phyloP scores from a whole-genome alignment of 2,888 invertebrate genomes.

The Pheosia tremula region DNA sequence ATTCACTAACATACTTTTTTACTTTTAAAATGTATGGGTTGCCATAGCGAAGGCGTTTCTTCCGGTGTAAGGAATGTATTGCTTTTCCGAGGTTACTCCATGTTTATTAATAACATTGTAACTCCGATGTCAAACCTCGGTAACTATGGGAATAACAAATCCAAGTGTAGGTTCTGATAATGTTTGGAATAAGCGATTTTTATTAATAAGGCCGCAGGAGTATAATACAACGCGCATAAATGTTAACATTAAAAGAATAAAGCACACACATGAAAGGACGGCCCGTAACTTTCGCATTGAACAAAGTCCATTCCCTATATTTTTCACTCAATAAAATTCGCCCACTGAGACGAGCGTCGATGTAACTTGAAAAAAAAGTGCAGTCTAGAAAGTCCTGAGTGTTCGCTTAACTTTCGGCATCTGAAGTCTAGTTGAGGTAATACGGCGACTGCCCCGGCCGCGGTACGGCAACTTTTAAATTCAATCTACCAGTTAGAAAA shows the following conservation, averaged over 20 bases:
- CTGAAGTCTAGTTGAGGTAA: constrained; percentile 35
- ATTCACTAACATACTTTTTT: too few relatives aligned
- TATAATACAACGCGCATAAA: background rate
- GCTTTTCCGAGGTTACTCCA: too few relatives aligned
- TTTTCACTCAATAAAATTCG: constrained; percentile 7
- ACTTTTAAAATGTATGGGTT: too few relatives aligned
- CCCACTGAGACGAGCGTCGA: constrained; percentile 17
- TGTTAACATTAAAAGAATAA: background rate
- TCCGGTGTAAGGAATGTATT: too few relatives aligned
- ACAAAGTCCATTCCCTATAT: constrained; percentile 1
- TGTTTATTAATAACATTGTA: too few relatives aligned
- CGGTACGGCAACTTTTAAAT: constrained; percentile 46
- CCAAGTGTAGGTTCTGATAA: too few relatives aligned
- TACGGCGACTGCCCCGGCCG: constrained; percentile 23
- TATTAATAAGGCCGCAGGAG: too few relatives aligned
- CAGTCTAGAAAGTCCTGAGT: constrained; percentile 31
- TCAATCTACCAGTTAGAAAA: constrained; percentile 52
- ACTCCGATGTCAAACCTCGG: too few relatives aligned
- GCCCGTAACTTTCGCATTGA: background rate
- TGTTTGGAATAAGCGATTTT: too few relatives aligned
- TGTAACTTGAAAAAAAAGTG: constrained; percentile 19
- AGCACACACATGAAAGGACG: background rate
- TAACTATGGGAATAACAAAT: too few relatives aligned
- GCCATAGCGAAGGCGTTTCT: too few relatives aligned
- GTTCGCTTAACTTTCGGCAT: constrained; percentile 38